Evolutionary conservation across 2,888 invertebrate species (phyloP).

Genomic region (Cataglyphis livida): DNA sequence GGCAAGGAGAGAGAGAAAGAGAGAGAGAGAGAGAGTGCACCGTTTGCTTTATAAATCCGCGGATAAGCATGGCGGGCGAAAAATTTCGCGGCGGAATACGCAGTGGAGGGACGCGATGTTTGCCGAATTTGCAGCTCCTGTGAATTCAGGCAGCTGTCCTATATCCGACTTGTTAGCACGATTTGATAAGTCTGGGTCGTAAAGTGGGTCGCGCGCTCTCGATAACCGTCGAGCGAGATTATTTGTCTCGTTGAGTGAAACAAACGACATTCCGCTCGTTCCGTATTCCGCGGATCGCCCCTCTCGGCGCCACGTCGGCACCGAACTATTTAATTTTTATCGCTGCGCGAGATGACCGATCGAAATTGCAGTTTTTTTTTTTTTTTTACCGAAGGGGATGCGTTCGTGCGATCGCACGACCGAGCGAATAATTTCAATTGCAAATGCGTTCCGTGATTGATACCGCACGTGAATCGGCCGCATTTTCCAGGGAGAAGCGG

Average conservation of each 20-base stretch:
- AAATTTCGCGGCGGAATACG: constrained; percentile 2
- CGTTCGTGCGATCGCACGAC: constrained; percentile 3
- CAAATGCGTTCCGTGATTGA: constrained; percentile 51
- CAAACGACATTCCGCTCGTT: neutral
- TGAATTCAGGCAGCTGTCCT: constrained; percentile 10
- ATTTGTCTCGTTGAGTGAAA: neutral
- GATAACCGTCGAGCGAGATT: neutral
- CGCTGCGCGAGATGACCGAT: constrained; percentile 40
- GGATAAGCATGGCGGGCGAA: constrained; percentile 16
- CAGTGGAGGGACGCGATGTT: neutral
- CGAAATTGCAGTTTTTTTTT: constrained; percentile 35
- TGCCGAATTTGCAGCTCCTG: constrained; percentile 38
- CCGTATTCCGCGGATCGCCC: constrained; percentile 11
- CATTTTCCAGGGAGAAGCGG: constrained; percentile 2
- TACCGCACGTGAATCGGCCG: constrained; percentile 43
- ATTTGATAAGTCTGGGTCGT: neutral
- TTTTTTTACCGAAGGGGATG: neutral
- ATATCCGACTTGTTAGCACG: neutral
- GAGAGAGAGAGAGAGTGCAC: constrained; percentile 23
- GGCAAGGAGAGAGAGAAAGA: neutral
- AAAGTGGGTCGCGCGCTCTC: neutral
- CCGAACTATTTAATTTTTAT: constrained; percentile 40
- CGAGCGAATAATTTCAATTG: constrained; percentile 50
- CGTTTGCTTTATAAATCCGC: constrained; percentile 50
- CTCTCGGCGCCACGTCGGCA: constrained; percentile 21